Base-by-base conservation (phyloP, 2,113 vertebrate genomes). In the Apus apus region DNA sequence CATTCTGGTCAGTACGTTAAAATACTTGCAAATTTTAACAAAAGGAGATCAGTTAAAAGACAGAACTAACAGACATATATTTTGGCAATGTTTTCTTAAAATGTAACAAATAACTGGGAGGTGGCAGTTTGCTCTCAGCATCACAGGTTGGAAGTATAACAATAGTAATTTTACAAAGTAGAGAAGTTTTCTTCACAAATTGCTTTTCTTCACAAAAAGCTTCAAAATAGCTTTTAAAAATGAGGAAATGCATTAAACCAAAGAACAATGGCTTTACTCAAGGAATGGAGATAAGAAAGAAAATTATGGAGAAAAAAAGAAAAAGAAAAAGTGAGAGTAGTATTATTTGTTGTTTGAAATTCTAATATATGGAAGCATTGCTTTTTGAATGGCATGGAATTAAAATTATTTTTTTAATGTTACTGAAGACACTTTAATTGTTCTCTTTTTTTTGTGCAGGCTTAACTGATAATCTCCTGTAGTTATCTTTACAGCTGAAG, bases 401-500 rank as follows among this genome's bases (percentile, higher is more conserved):
- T 90, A 61, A 70, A 87, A 66, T 45, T 73, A 53, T 30, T 77
- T 93, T 90, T 72, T 4, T 78, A 87, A 67, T 58, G 17, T 78
- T 85, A 75, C 18, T 57, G 29, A 95, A 89, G 45, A 75, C 26
- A 57, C 13, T 91, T 89, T 43, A 43, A 43, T 43, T 89, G 25
- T 60, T 56, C 26, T 70, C 27, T 43, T 80, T 84, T 80, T 85
- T 92, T 72, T 68, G 54, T 53, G 30, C 21, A 65, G 50, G 34
- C 21, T 89, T 89, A 93, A 82, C 48, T 85, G 61, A 74, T 80
- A 90, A 91, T 82, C 81, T 95, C 53, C 15, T 0, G 3, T n/a
- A 89, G 61, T 87, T 89, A 87, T 40, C 91, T 58, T 76, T 76
- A 57, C 15, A 92, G 36, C 38, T 60, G 65, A 92, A 95, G 58